Percentiles rank a stretch among this genome's conserved stretches.
phyloP scores from a whole-genome alignment of 2,888 invertebrate genomes.

The Euzophera pinguis region DNA sequence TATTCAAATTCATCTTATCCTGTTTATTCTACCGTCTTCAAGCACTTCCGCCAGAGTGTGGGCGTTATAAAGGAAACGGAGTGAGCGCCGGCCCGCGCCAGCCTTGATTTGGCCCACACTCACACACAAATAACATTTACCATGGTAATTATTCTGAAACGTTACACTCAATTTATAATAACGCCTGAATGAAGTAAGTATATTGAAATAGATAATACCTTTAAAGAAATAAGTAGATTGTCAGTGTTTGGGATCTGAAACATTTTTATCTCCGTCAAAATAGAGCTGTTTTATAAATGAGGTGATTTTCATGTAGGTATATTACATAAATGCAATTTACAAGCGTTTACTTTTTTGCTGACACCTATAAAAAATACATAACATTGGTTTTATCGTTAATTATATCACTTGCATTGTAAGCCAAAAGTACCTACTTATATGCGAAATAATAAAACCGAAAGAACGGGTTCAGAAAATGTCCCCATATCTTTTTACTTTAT shows the following conservation, averaged over 20 bases:
- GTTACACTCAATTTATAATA: background rate
- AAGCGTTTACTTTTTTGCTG: conserved; percentile 27
- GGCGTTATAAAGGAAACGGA: conserved; percentile 60
- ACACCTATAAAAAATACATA: conserved; percentile 33
- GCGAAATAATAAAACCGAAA: conserved; percentile 52
- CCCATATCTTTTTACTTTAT: conserved; percentile 57
- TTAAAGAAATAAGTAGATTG: too few relatives aligned
- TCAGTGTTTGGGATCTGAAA: too few relatives aligned
- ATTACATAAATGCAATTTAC: too few relatives aligned
- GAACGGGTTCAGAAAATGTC: conserved; percentile 56
- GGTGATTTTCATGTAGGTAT: too few relatives aligned
- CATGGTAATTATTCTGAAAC: conserved; percentile 12
- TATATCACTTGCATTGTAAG: conserved; percentile 49
- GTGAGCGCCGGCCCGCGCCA: conserved; percentile 42
- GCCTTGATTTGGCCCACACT: conserved; percentile 55
- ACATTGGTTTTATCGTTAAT: conserved; percentile 53
- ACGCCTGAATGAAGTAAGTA: too few relatives aligned
- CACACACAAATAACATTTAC: conserved; percentile 21
- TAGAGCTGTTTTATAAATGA: too few relatives aligned
- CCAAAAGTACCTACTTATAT: conserved; percentile 41
- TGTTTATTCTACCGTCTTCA: conserved; percentile 32
- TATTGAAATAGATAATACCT: too few relatives aligned
- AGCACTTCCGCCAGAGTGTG: conserved; percentile 68
- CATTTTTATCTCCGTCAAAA: too few relatives aligned
- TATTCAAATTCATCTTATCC: conserved; percentile 24